Base-by-base conservation (phyloP, 2,797 vertebrate genomes). In the Crenuchus spilurus region DNA sequence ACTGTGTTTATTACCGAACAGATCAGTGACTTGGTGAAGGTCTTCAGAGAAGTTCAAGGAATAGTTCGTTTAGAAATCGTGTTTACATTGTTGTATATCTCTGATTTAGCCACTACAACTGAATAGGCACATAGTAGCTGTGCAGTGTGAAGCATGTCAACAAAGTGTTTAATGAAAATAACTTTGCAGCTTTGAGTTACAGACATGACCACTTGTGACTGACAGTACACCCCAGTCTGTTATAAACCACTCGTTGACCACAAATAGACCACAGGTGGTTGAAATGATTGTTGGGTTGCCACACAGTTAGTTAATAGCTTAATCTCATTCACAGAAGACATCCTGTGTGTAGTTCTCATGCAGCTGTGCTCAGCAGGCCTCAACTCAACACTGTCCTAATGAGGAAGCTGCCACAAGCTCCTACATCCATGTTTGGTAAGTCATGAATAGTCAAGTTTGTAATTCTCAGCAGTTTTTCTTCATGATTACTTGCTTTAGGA, bases 391-490 rank as follows among this genome's bases (percentile, higher is more conserved):
- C 62, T 4, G 58, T 65, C 39, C 35, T 81, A 54, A 80, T 75
- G 11, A 83, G 77, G 54, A 85, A 75, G 81, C 82, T 78, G 81
- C 84, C 85, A 61, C 82, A 61, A 46, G 82, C 76, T 31, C 78
- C 84, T 18, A 57, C 82, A 11, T 82, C 81, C 78, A 14, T 84
- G 64, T 87, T 88, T 58, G 88, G 92, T 93, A 67, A 81, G 91
- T 86, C 77, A 33, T 13, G 3, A 11, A 54, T 6, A 1, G 3
- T 41, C 35, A 1, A 11, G 1, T 26, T 10, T 33, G 20, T 54
- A 54, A 22, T 7, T 49, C 10, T 52, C 10, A 11, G 10, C 26
- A 44, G 35, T 13, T 20, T 4, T 2, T 22, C 7, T 1, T 46
- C 8, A 18, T 46, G 3, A 4, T 16, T 16, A 2, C 6, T 16